Conservation (phyloP, 2,113 vertebrate genomes). For the Pluvianellus socialis region DNA sequence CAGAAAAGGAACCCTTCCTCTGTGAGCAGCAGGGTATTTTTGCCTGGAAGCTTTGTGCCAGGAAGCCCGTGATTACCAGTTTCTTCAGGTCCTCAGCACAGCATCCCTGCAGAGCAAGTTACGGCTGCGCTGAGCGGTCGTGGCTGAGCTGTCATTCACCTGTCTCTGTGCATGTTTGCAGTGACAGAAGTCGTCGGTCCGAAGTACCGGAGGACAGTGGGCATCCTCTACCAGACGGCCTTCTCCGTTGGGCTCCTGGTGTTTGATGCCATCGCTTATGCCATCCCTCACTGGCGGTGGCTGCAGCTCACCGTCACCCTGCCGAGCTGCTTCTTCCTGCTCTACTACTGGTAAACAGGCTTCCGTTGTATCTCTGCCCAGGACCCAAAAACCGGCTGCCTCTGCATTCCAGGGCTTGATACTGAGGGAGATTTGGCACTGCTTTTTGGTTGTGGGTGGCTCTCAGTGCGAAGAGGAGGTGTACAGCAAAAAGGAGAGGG, state of each 20-base stretch:
- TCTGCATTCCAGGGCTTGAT: not conserved
- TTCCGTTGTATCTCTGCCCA: rapidly evolving
- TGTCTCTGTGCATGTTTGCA: not conserved
- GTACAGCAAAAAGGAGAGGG: not conserved
- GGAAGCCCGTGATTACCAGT: not conserved
- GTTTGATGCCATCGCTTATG: constrained; percentile 68
- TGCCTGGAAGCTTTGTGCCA: not conserved
- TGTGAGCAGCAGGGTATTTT: not conserved
- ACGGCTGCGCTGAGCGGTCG: rapidly evolving
- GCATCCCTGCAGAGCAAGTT: rapidly evolving
- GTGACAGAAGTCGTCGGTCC: constrained; percentile 79
- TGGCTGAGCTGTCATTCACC: not conserved
- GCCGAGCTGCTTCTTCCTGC: constrained; percentile 74
- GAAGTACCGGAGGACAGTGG: constrained; percentile 71
- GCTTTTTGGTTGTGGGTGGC: rapidly evolving
- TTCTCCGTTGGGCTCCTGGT: constrained; percentile 74
- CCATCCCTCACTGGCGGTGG: constrained; percentile 77
- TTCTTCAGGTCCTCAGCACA: rapidly evolving
- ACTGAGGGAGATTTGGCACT: not conserved
- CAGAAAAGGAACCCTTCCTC: not conserved
- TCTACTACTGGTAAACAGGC: constrained; percentile 75
- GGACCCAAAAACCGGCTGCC: rapidly evolving
- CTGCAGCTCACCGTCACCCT: constrained; percentile 75
- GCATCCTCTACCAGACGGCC: constrained; percentile 73
- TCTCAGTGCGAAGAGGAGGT: not conserved